These are phyloP conservation scores for Ailuropoda melanoleuca DNA, from an alignment of 2,113 vertebrate genomes.

Conservation along the genomic window DNA sequence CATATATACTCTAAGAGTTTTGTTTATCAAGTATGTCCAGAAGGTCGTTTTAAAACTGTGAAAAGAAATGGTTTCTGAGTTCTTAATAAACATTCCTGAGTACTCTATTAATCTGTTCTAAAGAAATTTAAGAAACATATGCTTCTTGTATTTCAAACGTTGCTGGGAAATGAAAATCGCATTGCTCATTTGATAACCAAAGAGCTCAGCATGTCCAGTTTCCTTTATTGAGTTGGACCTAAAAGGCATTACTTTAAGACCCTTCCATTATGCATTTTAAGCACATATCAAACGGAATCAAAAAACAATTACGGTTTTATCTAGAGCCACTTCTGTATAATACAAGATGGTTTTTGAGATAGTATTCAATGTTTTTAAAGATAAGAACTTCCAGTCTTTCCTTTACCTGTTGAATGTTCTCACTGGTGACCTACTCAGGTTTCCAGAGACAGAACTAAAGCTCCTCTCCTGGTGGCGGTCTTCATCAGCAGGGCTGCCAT, in stretches of 20 bases:
- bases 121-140: not conserved
- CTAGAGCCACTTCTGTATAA: not conserved
- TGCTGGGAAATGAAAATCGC: not conserved
- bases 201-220: not conserved
- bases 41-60: not conserved
- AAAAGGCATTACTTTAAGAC: not conserved
- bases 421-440: not conserved
- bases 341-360: not conserved
- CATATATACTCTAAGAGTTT: not conserved
- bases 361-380: not conserved
- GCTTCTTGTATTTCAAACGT: not conserved
- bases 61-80: not conserved
- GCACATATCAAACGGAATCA: not conserved
- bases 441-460: not conserved
- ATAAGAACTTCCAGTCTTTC: not conserved
- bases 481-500: fast-evolving
- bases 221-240: not conserved
- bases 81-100: not conserved
- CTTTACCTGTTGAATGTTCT: not conserved
- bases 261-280: not conserved
- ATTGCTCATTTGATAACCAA: not conserved
- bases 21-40: not conserved
- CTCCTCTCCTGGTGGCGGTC: not conserved
- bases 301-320: not conserved
- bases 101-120: not conserved